Conservation (phyloP, 2,113 vertebrate genomes). For the Pseudopipra pipra region DNA sequence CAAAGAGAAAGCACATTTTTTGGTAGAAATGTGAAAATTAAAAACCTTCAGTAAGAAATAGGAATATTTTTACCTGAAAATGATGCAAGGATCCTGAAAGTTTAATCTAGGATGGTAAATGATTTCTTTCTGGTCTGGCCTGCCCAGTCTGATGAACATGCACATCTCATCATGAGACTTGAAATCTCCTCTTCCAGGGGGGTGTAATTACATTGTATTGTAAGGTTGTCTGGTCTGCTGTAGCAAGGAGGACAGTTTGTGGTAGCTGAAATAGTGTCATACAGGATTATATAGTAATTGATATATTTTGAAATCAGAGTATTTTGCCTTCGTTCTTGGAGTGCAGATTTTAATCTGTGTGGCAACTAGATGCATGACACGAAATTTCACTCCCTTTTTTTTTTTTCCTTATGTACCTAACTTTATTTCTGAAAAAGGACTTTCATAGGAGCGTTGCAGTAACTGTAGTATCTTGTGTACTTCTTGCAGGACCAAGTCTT, state of each 20-base stretch:
- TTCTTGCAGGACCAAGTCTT: neutral
- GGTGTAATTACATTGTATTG: rapidly evolving
- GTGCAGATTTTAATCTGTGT: neutral
- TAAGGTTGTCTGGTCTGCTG: neutral
- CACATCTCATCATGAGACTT: rapidly evolving
- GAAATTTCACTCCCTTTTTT: neutral
- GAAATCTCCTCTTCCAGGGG: too few relatives aligned
- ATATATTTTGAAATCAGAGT: neutral
- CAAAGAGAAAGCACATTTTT: neutral
- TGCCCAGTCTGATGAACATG: neutral
- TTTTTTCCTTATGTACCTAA: neutral
- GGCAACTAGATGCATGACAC: neutral
- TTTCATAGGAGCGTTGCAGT: neutral
- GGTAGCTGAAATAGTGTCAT: neutral
- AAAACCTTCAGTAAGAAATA: neutral
- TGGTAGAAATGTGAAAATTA: neutral
- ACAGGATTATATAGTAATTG: neutral
- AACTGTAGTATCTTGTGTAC: neutral
- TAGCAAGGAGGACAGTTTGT: neutral
- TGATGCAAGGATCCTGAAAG: neutral
- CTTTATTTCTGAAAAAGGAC: neutral
- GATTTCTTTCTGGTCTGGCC: neutral
- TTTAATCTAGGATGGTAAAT: neutral
- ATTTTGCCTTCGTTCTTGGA: neutral
- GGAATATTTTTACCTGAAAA: neutral